A percentile compares a stretch with the other conserved stretches of the same genome.
Evolutionary conservation across 1,140 invertebrate genomes (phyloP).

Genomic region (Drosophila sturtevanti): DNA sequence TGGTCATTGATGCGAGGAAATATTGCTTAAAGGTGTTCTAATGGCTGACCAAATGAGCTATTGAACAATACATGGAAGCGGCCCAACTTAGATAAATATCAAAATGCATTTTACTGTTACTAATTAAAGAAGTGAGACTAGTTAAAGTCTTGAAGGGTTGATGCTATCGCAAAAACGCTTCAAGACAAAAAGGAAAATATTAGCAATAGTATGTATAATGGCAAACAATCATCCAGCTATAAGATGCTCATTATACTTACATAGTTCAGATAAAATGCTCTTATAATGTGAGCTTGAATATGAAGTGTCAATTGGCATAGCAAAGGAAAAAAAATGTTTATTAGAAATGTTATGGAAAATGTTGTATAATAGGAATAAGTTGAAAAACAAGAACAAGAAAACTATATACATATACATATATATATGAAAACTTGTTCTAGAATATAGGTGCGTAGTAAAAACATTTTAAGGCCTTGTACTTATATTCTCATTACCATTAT

Average conservation of each 20-base stretch:
- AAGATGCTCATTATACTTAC: neutral
- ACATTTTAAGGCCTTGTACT: neutral
- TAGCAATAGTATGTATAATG: neutral
- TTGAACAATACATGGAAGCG: slow-evolving; percentile 59
- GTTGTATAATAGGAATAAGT: too few species aligned
- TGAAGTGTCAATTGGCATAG: too few species aligned
- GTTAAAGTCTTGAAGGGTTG: neutral
- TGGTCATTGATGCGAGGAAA: slow-evolving; percentile 58
- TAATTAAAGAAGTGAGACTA: slow-evolving; percentile 34
- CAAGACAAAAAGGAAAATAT: neutral
- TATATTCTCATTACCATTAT: neutral
- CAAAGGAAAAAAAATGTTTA: too few species aligned
- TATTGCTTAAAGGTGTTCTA: slow-evolving; percentile 75
- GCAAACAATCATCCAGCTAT: neutral
- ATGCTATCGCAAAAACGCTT: neutral
- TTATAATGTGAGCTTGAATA: too few species aligned
- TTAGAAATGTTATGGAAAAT: too few species aligned
- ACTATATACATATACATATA: too few species aligned
- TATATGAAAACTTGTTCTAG: too few species aligned
- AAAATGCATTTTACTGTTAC: slow-evolving; percentile 30
- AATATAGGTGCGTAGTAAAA: neutral
- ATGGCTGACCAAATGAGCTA: slow-evolving; percentile 69
- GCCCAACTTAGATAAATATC: slow-evolving; percentile 39
- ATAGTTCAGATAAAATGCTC: too few species aligned
- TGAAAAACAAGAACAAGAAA: too few species aligned